Conservation (phyloP, 2,113 vertebrate genomes). For the Tetraodon nigroviridis region DNA sequence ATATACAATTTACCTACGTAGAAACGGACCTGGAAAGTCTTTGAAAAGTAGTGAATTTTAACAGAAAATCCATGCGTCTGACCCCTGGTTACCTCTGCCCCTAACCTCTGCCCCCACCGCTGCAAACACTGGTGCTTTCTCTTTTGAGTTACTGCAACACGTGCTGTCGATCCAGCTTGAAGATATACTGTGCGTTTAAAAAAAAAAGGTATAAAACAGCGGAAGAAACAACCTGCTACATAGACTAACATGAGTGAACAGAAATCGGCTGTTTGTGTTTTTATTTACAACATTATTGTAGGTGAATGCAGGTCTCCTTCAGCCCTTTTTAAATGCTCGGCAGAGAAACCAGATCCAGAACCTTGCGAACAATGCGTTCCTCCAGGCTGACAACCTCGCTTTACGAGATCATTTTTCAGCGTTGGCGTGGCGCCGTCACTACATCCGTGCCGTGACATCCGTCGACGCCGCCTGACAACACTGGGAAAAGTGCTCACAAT, state of each 20-base stretch:
- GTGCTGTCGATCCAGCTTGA: no score
- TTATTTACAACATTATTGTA: constrained; percentile 43
- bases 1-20: no score
- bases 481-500: constrained; percentile 36
- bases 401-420: not conserved
- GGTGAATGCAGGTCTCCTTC: constrained; percentile 24
- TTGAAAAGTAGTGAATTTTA: no score
- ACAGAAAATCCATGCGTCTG: no score
- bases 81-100: no score
- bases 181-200: no score
- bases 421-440: constrained; percentile 20
- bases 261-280: constrained; percentile 19
- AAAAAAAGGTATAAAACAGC: no score
- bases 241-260: constrained; percentile 41
- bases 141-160: no score
- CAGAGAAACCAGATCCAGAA: not conserved
- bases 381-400: no score
- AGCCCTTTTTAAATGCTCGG: constrained; percentile 37
- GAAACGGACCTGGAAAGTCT: no score
- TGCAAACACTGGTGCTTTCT: no score
- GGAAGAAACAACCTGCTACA: constrained; percentile 23
- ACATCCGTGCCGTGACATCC: constrained; percentile 1
- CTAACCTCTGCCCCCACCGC: no score
- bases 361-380: not conserved
- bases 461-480: constrained; percentile 31